Evolutionary conservation across 2,888 invertebrate genomes (phyloP).

Genomic region (Habrosyne pyritoides): DNA sequence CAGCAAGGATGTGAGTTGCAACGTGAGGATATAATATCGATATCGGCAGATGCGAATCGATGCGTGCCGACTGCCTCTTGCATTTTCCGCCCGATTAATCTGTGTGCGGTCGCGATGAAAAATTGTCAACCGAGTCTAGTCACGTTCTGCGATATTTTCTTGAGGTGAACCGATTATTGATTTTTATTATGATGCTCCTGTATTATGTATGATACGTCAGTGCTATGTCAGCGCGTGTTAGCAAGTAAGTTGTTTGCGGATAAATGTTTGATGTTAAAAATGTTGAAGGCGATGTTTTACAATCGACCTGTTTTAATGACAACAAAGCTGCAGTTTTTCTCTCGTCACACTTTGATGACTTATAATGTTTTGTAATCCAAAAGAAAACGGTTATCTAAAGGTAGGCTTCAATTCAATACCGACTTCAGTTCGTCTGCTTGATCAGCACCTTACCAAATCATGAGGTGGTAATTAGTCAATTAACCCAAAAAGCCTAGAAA

Average conservation of each 20-base stretch:
- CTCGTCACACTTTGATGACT: too few relatives aligned
- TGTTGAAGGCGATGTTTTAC: neutral
- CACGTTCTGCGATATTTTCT: conserved; percentile 47
- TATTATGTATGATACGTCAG: neutral
- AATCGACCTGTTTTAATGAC: too few relatives aligned
- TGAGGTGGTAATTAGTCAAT: too few relatives aligned
- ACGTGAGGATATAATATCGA: neutral
- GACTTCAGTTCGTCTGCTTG: too few relatives aligned
- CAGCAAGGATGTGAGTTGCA: neutral
- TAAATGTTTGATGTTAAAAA: neutral
- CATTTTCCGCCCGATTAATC: conserved; percentile 64
- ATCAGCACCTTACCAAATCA: too few relatives aligned
- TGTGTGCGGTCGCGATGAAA: conserved; percentile 52
- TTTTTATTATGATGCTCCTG: conserved; percentile 34
- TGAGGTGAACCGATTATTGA: conserved; percentile 50
- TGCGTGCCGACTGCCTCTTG: conserved; percentile 42
- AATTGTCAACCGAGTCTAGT: conserved; percentile 52
- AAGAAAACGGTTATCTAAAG: too few relatives aligned
- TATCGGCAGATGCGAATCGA: conserved; percentile 17
- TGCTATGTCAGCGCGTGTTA: neutral
- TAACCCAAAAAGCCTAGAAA: too few relatives aligned
- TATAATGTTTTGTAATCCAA: too few relatives aligned
- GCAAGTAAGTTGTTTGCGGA: neutral
- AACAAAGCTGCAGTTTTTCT: too few relatives aligned
- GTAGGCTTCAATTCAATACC: too few relatives aligned